phyloP scores from a whole-genome alignment of 2,113 vertebrate genomes.

The Romanogobio albipinnatus region DNA sequence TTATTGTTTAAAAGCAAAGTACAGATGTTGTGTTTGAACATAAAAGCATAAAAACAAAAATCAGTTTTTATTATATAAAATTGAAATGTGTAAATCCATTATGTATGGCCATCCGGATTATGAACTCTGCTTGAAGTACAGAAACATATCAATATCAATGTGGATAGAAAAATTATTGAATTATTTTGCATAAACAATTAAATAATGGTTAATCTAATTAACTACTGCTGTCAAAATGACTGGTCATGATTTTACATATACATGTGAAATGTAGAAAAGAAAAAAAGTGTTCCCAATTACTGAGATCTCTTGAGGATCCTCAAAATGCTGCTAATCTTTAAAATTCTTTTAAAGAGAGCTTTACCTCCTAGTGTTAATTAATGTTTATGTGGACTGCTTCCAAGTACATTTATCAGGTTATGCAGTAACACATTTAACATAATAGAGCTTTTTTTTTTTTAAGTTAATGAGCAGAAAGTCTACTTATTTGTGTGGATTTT shows the following conservation, averaged over 20 bases:
- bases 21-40: too few species aligned
- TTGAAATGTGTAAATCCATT: background rate
- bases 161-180: background rate
- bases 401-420: background rate
- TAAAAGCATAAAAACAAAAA: too few species aligned
- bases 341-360: background rate
- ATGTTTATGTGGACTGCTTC: background rate
- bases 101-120: background rate
- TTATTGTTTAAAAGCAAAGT: too few species aligned
- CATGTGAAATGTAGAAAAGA: background rate
- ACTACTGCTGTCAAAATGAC: background rate
- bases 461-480: constrained; percentile 9
- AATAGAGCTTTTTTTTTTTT: background rate
- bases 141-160: background rate
- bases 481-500: background rate
- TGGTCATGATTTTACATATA: background rate
- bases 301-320: background rate
- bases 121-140: background rate
- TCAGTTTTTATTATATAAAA: too few species aligned
- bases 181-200: too few species aligned
- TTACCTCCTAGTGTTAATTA: background rate
- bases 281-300: background rate
- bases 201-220: background rate
- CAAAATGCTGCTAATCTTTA: background rate
- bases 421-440: background rate